phyloP scores from a whole-genome alignment of 2,888 invertebrate genomes.

The Aporophyla nigra region DNA sequence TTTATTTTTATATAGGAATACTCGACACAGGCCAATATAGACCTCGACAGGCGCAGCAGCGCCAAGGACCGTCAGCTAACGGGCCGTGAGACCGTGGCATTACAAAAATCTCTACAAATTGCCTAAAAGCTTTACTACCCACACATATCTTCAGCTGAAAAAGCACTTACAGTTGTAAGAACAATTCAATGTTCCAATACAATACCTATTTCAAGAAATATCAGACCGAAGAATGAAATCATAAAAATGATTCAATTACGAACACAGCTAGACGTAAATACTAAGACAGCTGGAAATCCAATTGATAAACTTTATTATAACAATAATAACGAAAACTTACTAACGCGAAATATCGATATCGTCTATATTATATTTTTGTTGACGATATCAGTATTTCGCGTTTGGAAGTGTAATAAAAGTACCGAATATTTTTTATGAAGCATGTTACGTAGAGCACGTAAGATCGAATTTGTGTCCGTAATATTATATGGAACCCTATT shows the following conservation, averaged over 20 bases:
- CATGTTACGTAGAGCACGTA: background rate
- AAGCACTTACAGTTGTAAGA: background rate
- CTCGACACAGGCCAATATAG: too few relatives aligned
- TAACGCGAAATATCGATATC: background rate
- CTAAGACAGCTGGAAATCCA: slow-evolving; percentile 16
- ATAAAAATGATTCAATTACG: too few relatives aligned
- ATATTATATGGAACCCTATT: too few relatives aligned
- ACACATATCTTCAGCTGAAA: background rate
- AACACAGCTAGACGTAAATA: background rate
- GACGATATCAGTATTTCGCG: too few relatives aligned
- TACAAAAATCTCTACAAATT: background rate
- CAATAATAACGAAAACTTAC: slow-evolving; percentile 11
- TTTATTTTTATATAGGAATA: too few relatives aligned
- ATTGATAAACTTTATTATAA: background rate
- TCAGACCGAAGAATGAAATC: background rate
- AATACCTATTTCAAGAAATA: background rate
- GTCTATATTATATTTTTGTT: background rate
- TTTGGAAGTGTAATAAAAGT: background rate
- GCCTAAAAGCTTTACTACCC: background rate
- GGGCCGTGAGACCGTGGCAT: too few relatives aligned
- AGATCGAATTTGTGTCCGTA: background rate
- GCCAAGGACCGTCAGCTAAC: too few relatives aligned
- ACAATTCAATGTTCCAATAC: background rate
- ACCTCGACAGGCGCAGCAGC: too few relatives aligned
- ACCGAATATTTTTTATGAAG: background rate